A percentile compares a stretch with the other conserved stretches of the same genome.
Conservation (phyloP, 2,113 vertebrate species). For the Lepus timidus region DNA sequence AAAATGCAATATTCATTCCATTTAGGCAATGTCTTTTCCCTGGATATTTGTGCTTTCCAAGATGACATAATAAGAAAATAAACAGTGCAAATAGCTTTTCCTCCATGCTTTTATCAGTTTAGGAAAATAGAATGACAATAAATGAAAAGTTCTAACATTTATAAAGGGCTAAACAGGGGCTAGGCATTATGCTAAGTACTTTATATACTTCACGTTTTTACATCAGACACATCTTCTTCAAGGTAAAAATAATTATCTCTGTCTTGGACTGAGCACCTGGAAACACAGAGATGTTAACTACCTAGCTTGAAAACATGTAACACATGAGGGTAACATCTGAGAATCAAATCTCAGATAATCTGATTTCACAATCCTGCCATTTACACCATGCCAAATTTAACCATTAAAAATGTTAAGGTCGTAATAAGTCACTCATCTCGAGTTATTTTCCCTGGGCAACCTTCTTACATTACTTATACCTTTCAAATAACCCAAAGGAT, state of each 20-base stretch:
- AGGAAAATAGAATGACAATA: slow-evolving; percentile 24
- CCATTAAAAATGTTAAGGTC: not conserved
- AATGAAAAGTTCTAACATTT: slow-evolving; percentile 48
- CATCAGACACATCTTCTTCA: not conserved
- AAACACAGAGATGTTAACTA: not conserved
- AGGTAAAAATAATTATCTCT: slow-evolving; percentile 8
- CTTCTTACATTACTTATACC: not conserved
- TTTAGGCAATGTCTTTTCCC: slow-evolving; percentile 62
- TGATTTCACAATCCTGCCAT: not conserved
- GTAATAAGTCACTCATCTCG: not conserved
- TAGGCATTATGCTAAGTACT: not conserved
- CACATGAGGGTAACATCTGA: not conserved
- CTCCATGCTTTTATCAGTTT: slow-evolving; percentile 48
- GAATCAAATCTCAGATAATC: not conserved
- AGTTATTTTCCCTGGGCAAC: not conserved
- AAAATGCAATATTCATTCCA: slow-evolving; percentile 71
- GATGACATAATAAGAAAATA: slow-evolving; percentile 71
- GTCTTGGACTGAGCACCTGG: not conserved
- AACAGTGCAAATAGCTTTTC: slow-evolving; percentile 64
- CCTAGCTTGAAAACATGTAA: not conserved
- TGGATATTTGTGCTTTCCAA: slow-evolving; percentile 60
- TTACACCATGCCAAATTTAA: not conserved
- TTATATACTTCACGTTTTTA: not conserved
- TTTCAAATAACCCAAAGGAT: not conserved
- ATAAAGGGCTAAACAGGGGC: slow-evolving; percentile 5